Conservation (phyloP, 2,888 invertebrate species). For the Diadromus collaris region DNA sequence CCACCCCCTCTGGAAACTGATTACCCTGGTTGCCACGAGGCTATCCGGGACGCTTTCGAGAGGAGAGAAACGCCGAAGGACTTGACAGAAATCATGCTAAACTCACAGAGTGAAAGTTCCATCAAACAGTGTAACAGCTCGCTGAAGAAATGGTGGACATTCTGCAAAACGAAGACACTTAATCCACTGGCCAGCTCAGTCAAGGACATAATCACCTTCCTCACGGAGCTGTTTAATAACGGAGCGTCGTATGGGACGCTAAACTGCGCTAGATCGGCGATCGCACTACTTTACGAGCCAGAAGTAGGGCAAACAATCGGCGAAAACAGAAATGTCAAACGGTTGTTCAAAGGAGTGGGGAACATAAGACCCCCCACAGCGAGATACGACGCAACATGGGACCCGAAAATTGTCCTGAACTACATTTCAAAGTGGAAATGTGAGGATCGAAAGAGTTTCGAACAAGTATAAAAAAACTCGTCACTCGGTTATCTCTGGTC, state of each 20-base stretch:
- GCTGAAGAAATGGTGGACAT: conserved; percentile 1
- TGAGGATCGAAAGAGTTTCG: no score
- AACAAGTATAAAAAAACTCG: no score
- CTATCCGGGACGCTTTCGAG: conserved; percentile 11
- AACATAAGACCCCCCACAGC: no score
- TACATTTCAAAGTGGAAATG: no score
- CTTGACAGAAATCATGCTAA: neutral
- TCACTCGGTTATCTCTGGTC: no score
- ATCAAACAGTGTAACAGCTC: conserved; percentile 7
- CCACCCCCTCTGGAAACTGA: neutral
- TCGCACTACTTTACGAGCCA: neutral
- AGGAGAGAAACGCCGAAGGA: conserved; percentile 1
- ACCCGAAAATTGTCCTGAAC: no score
- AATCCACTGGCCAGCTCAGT: neutral
- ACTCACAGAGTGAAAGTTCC: neutral
- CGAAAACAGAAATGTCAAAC: neutral
- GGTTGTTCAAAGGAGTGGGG: no score
- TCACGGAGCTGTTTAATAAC: neutral
- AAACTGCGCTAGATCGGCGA: conserved; percentile 10
- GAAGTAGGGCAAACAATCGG: neutral
- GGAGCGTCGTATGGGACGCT: conserved; percentile 2
- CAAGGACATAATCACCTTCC: neutral
- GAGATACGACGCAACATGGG: no score
- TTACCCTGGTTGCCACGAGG: conserved; percentile 18
- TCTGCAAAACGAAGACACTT: neutral